Evolutionary conservation across 2,888 invertebrate genomes (phyloP).

Genomic region (Lepidocyrtoides sp.): DNA sequence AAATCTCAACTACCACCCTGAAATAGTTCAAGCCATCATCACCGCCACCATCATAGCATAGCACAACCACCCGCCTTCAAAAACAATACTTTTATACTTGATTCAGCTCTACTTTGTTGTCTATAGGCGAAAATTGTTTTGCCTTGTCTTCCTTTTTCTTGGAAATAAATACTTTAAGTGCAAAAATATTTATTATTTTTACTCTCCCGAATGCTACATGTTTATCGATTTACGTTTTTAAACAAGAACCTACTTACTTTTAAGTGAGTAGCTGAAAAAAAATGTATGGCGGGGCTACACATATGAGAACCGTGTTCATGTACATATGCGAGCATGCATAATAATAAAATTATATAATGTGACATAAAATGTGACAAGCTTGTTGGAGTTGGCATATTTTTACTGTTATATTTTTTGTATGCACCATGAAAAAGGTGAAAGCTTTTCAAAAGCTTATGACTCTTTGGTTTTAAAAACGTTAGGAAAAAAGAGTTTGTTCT

Average conservation of each 20-base stretch:
- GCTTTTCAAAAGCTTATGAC: constrained; percentile 45
- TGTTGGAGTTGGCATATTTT: constrained; percentile 58
- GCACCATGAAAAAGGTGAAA: constrained; percentile 54
- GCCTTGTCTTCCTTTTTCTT: constrained; percentile 34
- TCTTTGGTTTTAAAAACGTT: constrained; percentile 5
- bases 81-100: background rate
- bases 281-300: constrained; percentile 6
- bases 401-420: constrained; percentile 44
- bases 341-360: constrained; percentile 59
- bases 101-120: background rate
- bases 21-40: constrained; percentile 48
- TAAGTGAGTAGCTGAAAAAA: background rate
- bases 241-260: background rate
- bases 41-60: background rate
- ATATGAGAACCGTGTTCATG: too few species aligned
- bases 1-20: constrained; percentile 65
- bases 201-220: constrained; percentile 14
- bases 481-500: constrained; percentile 36
- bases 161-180: constrained; percentile 28
- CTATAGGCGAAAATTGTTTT: background rate
- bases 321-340: constrained; percentile 22
- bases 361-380: constrained; percentile 62
- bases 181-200: constrained; percentile 54
- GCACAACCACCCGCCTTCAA: background rate
- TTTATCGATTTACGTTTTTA: constrained; percentile 8